These are phyloP conservation scores for Leiothrix lutea DNA, from an alignment of 2,113 vertebrate genomes.

Conservation along the genomic window DNA sequence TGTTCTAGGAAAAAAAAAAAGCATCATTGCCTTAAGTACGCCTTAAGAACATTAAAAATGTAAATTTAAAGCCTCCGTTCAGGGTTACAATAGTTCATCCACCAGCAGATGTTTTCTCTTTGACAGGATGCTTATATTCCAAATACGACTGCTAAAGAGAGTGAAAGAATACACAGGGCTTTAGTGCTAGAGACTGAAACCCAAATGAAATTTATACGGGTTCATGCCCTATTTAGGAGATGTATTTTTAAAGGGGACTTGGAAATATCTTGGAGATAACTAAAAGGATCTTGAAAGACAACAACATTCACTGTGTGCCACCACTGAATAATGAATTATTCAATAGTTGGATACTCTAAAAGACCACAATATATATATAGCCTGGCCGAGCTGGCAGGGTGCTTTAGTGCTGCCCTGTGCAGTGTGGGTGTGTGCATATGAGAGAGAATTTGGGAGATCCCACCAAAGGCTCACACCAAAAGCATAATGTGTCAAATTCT, in stretches of 20 bases:
- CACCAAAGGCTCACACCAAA: background rate
- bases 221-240: background rate
- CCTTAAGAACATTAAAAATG: background rate
- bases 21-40: background rate
- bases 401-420: background rate
- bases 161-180: background rate
- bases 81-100: background rate
- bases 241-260: background rate
- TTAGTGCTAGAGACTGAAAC: background rate
- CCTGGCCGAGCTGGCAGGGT: background rate
- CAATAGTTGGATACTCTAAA: background rate
- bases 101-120: background rate
- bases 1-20: background rate
- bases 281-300: background rate
- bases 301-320: background rate
- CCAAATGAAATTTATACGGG: background rate
- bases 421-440: accelerated
- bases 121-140: background rate
- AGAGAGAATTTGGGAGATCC: background rate
- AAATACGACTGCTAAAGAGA: background rate
- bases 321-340: background rate
- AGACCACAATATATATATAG: background rate
- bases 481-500: background rate
- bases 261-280: background rate
- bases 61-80: background rate